Evolutionary conservation across 2,797 vertebrate species (phyloP).

Genomic region (Sus cebifrons): DNA sequence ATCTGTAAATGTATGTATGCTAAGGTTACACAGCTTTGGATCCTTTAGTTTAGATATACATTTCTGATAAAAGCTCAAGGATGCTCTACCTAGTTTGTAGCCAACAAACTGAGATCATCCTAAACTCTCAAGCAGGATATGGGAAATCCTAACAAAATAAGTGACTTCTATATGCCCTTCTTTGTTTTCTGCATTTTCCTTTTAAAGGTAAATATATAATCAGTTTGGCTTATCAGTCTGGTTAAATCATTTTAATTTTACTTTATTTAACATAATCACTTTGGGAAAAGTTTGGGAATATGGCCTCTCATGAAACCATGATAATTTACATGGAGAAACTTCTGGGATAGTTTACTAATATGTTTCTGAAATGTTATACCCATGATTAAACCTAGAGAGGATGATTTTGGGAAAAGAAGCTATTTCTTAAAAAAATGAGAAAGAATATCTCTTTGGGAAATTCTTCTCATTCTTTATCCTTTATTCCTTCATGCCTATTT

Average conservation of each 20-base stretch:
- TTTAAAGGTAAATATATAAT: constrained; percentile 33
- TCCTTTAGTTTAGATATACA: neutral
- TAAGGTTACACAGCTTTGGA: neutral
- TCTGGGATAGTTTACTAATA: neutral
- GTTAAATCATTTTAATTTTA: constrained; percentile 63
- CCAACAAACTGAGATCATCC: neutral
- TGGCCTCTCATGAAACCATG: neutral
- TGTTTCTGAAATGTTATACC: neutral
- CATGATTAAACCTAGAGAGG: neutral
- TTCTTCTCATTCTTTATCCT: neutral
- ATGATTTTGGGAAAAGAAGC: neutral
- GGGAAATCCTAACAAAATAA: neutral
- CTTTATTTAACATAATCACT: constrained; percentile 45
- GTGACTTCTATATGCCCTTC: neutral
- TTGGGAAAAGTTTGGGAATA: neutral
- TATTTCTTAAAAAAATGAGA: neutral
- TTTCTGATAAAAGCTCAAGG: neutral
- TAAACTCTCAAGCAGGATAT: neutral
- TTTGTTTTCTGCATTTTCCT: constrained; percentile 44
- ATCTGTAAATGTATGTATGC: neutral
- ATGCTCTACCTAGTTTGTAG: neutral
- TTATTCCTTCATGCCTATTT: constrained; percentile 2
- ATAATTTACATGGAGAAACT: constrained; percentile 25
- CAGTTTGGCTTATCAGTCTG: neutral
- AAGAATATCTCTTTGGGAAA: neutral